Base-by-base conservation (phyloP, 2,797 vertebrate species). In the Mormyrus hasselquistii region DNA sequence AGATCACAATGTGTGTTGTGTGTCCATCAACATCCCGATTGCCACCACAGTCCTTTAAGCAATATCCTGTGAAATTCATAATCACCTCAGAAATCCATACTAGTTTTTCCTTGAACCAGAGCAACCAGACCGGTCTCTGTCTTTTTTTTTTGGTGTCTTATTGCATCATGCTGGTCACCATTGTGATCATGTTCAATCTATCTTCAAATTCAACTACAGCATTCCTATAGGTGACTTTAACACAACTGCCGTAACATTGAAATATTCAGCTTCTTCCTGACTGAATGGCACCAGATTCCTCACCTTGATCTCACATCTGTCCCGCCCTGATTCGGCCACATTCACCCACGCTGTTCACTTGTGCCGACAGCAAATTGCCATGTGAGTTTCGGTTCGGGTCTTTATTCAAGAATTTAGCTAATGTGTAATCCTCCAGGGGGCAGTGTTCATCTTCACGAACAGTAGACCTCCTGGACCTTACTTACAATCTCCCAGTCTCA, bases 361-460 rank as follows among this genome's bases (percentile, higher is more conserved):
- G 10, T 49, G 19, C 84, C 1, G 12, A 29, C n/a, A 34, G 52
- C 14, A 53, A 3, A 52, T 25, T 86, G 1, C 16, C 16, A 87
- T 41, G 19, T 47, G 76, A 82, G 76, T 82, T 82, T 82, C 12
- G 76, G 41, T 82, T 38, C 34, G 38, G 84, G 88, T 53, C 50
- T 22, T 12, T 69, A 82, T 19, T 88, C 50, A 8, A 16, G 87
- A 25, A 22, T 52, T 79, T 53, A 29, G 47, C 73, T 19, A 55
- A 88, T 44, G 8, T 25, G 22, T 38, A 19, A 82, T n/a, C 88
- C 88, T 89, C 88, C 69, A 89, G 88, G 82, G 82, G 88, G 82
- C 88, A 85, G 88, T 25, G 47, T 86, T 89, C 57, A 86, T 49
- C 88, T 65, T 49, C 34, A 41, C 34, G 22, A 86, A 14, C 7